Evolutionary conservation across 2,113 vertebrate genomes (phyloP).

Genomic region (Chamaetylas fuelleborni): DNA sequence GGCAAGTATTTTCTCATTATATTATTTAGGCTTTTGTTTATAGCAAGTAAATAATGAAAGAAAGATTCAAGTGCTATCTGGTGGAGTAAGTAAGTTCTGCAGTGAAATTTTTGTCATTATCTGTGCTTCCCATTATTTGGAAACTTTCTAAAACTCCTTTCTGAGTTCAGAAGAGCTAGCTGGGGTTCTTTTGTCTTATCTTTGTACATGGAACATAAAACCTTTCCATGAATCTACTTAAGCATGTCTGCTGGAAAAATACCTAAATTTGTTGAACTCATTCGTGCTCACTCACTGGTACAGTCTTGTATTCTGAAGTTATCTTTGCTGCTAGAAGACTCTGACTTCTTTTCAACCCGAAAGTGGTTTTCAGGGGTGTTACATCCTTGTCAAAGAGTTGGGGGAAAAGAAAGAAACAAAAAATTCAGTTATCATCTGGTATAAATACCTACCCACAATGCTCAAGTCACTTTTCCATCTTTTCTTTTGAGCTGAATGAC

Average conservation of each 20-base stretch:
- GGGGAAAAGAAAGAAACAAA: neutral
- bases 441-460: slow-evolving; percentile 8
- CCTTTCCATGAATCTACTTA: neutral
- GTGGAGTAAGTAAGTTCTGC: neutral
- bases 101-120: neutral
- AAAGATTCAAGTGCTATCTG: neutral
- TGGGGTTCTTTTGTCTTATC: neutral
- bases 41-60: neutral
- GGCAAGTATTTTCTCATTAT: neutral
- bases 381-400: neutral
- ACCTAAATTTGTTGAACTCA: neutral
- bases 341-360: neutral
- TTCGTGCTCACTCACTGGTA: neutral
- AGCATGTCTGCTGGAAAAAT: neutral
- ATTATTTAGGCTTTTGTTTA: neutral
- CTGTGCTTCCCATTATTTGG: neutral
- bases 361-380: neutral
- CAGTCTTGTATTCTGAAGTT: neutral
- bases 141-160: neutral
- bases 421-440: neutral
- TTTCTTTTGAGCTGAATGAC: slow-evolving; percentile 56
- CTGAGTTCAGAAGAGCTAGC: neutral
- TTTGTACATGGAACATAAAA: neutral
- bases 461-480: slow-evolving; percentile 40
- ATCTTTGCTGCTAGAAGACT: neutral